These are phyloP conservation scores for Holacanthella duospinosa DNA, from an alignment of 2,888 invertebrate species.

Conservation along the genomic window DNA sequence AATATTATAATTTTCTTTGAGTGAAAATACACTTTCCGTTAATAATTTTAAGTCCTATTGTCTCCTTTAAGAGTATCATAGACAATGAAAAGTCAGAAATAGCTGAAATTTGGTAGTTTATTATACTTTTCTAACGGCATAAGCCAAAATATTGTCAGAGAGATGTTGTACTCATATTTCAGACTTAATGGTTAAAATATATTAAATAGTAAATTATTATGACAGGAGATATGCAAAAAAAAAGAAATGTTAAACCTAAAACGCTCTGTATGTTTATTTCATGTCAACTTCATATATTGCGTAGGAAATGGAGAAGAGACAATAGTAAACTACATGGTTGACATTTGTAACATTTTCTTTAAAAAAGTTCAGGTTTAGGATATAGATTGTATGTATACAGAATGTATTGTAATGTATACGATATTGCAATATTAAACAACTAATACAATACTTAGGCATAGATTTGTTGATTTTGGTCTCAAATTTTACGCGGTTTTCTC, in stretches of 20 bases:
- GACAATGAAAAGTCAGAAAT: neutral
- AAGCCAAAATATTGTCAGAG: neutral
- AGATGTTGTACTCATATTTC: no score
- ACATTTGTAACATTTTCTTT: no score
- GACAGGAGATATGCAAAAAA: neutral
- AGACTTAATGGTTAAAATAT: neutral
- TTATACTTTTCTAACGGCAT: no score
- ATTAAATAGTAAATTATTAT: neutral
- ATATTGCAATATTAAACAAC: no score
- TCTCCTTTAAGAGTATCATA: neutral
- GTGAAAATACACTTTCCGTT: neutral
- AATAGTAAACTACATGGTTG: no score
- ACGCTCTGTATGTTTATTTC: neutral
- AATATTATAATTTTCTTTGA: neutral
- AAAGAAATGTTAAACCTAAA: neutral
- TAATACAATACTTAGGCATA: no score
- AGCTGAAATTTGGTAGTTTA: neutral
- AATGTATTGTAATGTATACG: no score
- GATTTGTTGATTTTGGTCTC: no score
- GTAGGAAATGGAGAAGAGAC: no score
- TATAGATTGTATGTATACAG: no score
- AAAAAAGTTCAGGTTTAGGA: no score
- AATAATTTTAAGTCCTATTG: neutral
- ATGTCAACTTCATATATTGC: neutral
- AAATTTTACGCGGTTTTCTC: no score